Conservation (phyloP, 53 echinoderm and acorn worm genomes). For the Antedon mediterranea region DNA sequence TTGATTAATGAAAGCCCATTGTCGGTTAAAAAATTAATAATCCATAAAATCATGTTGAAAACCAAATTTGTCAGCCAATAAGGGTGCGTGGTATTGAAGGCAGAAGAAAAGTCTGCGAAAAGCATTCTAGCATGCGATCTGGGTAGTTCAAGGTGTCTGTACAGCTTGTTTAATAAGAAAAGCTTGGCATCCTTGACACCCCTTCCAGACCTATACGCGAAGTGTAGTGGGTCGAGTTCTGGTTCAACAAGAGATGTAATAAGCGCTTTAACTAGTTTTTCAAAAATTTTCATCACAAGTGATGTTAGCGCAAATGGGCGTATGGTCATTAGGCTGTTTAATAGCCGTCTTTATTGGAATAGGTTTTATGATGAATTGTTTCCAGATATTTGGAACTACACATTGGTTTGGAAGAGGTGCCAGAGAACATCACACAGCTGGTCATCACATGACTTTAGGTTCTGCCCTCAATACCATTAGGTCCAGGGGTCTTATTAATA, state of each 20-base stretch:
- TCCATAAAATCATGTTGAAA: background rate
- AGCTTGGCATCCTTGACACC: conserved; percentile 19
- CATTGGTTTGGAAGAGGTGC: conserved; percentile 11
- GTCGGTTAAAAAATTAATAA: too few species aligned
- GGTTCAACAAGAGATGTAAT: conserved; percentile 7
- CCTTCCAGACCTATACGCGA: conserved; percentile 13
- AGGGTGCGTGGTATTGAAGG: conserved; percentile 21
- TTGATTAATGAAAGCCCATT: too few species aligned
- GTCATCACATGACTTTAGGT: too few species aligned
- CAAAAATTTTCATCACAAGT: conserved; percentile 18
- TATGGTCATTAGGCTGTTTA: conserved; percentile 16
- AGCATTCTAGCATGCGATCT: conserved; percentile 19
- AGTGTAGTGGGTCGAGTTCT: too few species aligned
- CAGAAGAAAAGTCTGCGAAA: conserved; percentile 15
- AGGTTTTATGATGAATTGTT: conserved; percentile 10
- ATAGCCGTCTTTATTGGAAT: conserved; percentile 6
- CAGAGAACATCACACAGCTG: conserved; percentile 5
- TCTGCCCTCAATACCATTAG: too few species aligned
- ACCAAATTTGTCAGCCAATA: conserved; percentile 3
- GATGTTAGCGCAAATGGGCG: conserved; percentile 21
- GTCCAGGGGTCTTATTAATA: too few species aligned
- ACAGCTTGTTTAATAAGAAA: conserved; percentile 9
- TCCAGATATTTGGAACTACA: conserved; percentile 14
- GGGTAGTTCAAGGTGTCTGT: conserved; percentile 11
- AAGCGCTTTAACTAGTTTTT: conserved; percentile 8